Evolutionary conservation across 2,797 vertebrate species (phyloP), one percentile per base, ranked within the genome.

Genomic region (Orientallactaga sibirica): DNA sequence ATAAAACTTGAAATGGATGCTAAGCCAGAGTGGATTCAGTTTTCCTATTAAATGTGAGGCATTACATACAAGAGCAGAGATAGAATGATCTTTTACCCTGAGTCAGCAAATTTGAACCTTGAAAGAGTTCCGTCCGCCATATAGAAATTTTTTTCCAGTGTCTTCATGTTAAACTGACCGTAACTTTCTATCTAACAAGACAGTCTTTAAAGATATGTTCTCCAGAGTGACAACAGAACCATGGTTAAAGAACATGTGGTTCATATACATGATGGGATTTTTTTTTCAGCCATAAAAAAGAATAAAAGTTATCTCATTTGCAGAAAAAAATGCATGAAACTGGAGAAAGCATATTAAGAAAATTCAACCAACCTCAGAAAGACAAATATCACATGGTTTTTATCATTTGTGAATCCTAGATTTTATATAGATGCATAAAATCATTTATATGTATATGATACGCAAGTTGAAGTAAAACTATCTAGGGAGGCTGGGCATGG

Each of bases 1-100:
- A 61, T 29, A 43, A 91, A 78, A 76, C 43, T 92, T 77, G 64
- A 93, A 92, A 91, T 92, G 52, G 22, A 83, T 87, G 48, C 16
- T 74, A 19, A 90, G 11, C 12, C 5, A 10, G 0, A 20, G 22
- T 64, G 24, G 4, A 14, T 48, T 29, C 11, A 7, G 10, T 80
- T 84, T 78, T 48, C 66, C 67, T 73, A 22, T 80, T 88, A 73
- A 83, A 64, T 62, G 33, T 27, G 66, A 87, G 58, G 22, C 7
- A 27, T 79, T 78, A 62, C 16, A 41, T 77, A 12, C 9, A 86
- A 76, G 61, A 84, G 48, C 27, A 41, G 10, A 77, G 55, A 18
- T 70, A 12, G 11, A 61, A 66, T 88, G 91, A 71, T 10, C 55
- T 15, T 91, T 73, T 22, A 43, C 5, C 11, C 67, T 19, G 70